Conservation (phyloP, 2,113 vertebrate genomes). For the Vulpes lagopus region DNA sequence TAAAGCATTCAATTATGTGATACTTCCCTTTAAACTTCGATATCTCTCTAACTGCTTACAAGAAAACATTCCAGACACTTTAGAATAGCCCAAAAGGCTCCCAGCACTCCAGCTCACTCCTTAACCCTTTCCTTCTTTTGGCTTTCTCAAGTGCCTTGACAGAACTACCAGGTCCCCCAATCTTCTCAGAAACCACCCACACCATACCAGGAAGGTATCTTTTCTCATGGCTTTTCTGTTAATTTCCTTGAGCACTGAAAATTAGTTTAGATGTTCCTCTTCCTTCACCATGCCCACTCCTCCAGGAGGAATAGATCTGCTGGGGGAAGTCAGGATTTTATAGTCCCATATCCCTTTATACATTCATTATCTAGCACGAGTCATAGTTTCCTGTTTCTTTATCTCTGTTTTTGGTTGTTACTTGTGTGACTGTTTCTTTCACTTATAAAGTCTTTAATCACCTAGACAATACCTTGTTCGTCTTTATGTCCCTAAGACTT, state of each 20-base stretch:
- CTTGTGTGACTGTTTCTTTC: not conserved
- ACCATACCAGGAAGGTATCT: not conserved
- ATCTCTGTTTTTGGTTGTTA: not conserved
- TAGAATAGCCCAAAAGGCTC: not conserved
- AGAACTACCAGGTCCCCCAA: not conserved
- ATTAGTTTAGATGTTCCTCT: not conserved
- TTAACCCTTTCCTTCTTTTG: not conserved
- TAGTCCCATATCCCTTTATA: not conserved
- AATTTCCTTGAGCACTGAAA: not conserved
- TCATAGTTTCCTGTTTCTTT: not conserved
- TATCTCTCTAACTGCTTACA: constrained; percentile 59
- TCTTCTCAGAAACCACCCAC: not conserved
- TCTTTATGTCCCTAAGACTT: not conserved
- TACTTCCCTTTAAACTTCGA: constrained; percentile 47
- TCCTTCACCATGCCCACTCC: not conserved
- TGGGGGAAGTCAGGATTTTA: not conserved
- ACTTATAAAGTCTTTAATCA: not conserved
- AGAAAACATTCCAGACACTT: constrained; percentile 73
- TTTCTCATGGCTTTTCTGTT: not conserved
- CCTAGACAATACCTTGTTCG: not conserved
- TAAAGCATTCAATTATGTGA: constrained; percentile 49
- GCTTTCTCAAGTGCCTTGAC: not conserved
- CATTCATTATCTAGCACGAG: not conserved
- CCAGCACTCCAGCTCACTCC: not conserved
- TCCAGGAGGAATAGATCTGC: not conserved